Conservation (phyloP, 2,113 vertebrate species). For the Peucedramus taeniatus region DNA sequence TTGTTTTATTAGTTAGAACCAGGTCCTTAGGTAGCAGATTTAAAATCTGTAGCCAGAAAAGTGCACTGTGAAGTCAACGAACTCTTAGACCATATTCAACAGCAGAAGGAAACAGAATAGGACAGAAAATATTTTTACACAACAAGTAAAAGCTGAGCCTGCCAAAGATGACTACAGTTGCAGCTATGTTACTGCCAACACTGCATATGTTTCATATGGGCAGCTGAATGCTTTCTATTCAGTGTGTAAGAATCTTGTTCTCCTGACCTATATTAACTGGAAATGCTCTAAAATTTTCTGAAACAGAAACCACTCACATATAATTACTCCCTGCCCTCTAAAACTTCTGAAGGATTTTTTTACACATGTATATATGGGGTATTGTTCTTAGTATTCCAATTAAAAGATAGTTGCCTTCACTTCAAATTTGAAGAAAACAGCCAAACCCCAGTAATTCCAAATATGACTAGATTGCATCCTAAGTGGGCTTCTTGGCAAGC, state of each 20-base stretch:
- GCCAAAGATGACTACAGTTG: slow-evolving; percentile 34
- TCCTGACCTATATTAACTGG: slow-evolving; percentile 20
- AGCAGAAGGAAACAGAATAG: neutral
- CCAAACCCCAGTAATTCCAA: neutral
- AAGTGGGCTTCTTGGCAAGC: neutral
- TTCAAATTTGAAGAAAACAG: neutral
- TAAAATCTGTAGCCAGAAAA: neutral
- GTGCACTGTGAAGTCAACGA: neutral
- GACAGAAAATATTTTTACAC: slow-evolving; percentile 31
- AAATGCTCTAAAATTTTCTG: slow-evolving; percentile 13
- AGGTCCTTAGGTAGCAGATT: neutral
- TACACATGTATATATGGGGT: neutral
- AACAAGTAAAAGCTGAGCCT: neutral
- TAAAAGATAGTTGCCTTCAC: neutral
- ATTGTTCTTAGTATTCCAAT: neutral
- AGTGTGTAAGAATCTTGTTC: neutral
- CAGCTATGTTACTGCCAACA: neutral
- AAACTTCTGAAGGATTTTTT: neutral
- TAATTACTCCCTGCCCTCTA: neutral
- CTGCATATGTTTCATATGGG: slow-evolving; percentile 32
- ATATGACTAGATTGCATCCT: neutral
- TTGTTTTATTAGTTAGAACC: neutral
- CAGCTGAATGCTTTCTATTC: slow-evolving; percentile 42
- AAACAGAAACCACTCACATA: neutral
- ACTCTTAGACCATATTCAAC: neutral